Base-by-base conservation (phyloP, 2,888 invertebrate genomes). In the Orthosia gothica region DNA sequence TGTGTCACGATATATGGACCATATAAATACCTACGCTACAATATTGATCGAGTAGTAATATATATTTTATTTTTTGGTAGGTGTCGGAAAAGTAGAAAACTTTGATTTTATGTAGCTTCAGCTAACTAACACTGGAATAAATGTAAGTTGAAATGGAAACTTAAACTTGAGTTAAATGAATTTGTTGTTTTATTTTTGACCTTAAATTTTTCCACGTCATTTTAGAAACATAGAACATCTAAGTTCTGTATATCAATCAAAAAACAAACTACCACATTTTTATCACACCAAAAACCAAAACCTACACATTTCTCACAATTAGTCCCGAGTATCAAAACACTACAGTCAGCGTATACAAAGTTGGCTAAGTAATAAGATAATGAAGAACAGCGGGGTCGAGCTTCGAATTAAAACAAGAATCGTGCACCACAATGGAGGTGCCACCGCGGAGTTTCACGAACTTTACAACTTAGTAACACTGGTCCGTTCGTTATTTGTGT, bases 361-460 rank as follows among this genome's bases (percentile, higher is more conserved):
- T 96, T 96, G 87, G 94, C 96, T 95, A 95, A 95, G 96, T 96
- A 96, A 96, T 96, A 96, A 96, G 96, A 95, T 96, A 95, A 96
- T 96, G 96, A 96, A 96, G 95, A 95, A 94, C 95, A 92, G 91
- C 94, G 94, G 94, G 95, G 95, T 94, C 93, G 94, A 94, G 93
- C 90, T 93, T 92, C 93, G 95, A 96, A 96, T 96, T 96, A 96
- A 96, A 95, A 96, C 93, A 93, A 91, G 92, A 91, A 72, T 88
- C 78, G 91, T 85, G 91, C 87, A 81, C 89, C 86, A 89, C 75
- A 77, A 49, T 52, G 49, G 81, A 76, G 93, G 87, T 71, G 80
- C 78, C 87, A 80, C 82, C 79, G 72, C 70, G 40, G 58, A 66
- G 66, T 67, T 74, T 67, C 45, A 63, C n/a, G 15, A 50, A 83